phyloP scores from a whole-genome alignment of 2,113 vertebrate genomes.

The Brachirus orientalis region DNA sequence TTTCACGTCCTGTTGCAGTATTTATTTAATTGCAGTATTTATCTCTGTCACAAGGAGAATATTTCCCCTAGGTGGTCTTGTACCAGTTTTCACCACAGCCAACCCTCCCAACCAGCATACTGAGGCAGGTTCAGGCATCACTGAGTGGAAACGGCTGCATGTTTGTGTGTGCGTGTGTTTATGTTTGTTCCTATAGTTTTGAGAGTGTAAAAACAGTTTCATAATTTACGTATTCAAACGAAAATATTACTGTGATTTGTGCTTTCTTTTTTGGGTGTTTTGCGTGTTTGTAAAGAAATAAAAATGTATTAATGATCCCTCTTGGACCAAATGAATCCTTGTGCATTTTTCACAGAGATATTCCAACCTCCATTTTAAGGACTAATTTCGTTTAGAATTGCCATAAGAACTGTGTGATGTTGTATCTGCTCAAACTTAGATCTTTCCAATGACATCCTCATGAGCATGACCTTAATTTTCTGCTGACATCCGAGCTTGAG shows the following conservation, averaged over 20 bases:
- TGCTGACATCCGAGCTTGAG: no score
- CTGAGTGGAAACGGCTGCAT: constrained; percentile 18
- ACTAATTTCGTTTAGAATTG: not conserved
- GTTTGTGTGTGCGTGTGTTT: not conserved
- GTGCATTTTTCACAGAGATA: constrained; percentile 8
- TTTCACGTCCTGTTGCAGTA: constrained; percentile 50
- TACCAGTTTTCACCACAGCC: constrained; percentile 37
- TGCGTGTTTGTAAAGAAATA: no score
- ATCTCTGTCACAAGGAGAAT: constrained; percentile 34
- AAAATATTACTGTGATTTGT: no score
- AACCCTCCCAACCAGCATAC: constrained; percentile 15
- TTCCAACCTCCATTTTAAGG: not conserved
- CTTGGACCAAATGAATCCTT: constrained; percentile 18
- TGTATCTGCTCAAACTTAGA: no score
- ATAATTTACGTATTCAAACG: constrained; percentile 4
- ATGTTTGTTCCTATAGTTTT: not conserved
- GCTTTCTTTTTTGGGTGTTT: no score
- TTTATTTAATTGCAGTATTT: constrained; percentile 45
- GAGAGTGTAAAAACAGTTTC: constrained; percentile 9
- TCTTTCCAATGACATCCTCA: no score
- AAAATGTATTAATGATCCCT: no score
- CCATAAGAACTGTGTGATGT: not conserved
- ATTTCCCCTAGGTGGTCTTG: constrained; percentile 46
- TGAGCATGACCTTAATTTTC: no score
- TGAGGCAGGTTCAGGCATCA: constrained; percentile 52